These are phyloP conservation scores for Tragelaphus buxtoni DNA, from an alignment of 2,113 vertebrate genomes.

Conservation along the genomic window DNA sequence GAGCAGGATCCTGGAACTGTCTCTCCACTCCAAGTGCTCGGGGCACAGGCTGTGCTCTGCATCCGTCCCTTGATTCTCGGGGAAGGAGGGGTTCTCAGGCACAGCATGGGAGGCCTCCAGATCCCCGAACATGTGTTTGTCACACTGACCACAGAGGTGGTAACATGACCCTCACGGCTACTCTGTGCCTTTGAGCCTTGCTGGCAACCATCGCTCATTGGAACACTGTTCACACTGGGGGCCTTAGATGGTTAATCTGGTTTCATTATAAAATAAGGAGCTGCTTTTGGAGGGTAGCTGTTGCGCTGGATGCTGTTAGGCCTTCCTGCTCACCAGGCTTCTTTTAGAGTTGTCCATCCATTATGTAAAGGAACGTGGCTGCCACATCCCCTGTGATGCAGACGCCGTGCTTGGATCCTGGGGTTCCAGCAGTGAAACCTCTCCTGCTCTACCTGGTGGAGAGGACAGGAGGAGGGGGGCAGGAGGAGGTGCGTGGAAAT, in stretches of 20 bases:
- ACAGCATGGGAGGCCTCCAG: neutral
- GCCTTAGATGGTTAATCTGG: neutral
- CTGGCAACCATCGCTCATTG: neutral
- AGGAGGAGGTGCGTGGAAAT: neutral
- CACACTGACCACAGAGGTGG: rapidly evolving
- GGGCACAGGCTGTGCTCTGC: rapidly evolving
- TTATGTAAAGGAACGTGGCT: rapidly evolving
- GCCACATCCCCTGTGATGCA: rapidly evolving
- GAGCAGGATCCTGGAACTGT: neutral
- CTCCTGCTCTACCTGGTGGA: rapidly evolving
- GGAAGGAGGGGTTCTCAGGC: neutral
- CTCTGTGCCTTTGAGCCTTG: neutral
- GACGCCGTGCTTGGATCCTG: rapidly evolving
- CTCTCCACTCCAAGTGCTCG: rapidly evolving
- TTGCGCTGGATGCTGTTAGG: neutral
- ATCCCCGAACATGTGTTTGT: rapidly evolving
- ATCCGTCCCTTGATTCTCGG: rapidly evolving
- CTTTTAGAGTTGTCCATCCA: neutral
- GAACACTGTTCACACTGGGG: neutral
- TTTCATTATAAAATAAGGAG: neutral
- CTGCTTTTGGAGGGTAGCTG: neutral
- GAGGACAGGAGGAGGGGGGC: neutral
- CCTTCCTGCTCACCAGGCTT: neutral
- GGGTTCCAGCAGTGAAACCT: neutral
- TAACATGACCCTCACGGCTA: neutral